A percentile compares a stretch with the other conserved stretches of the same genome.
phyloP scores from a whole-genome alignment of 1,140 invertebrate species.

The Neuroterus valhalla region DNA sequence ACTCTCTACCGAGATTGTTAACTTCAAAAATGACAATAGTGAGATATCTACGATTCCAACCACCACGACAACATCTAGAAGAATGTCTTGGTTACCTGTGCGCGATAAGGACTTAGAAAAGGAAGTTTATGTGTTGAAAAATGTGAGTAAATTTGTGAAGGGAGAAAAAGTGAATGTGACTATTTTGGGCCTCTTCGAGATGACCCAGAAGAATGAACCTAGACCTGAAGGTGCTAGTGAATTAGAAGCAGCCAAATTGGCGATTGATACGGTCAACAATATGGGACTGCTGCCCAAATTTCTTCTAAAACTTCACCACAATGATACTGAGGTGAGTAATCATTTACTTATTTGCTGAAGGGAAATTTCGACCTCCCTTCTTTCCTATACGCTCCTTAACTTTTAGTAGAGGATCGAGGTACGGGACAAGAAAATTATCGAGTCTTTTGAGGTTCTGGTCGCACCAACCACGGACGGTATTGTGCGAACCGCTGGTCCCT shows the following conservation, averaged over 20 bases:
- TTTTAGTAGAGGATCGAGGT: too few species aligned
- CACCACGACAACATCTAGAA: slow-evolving; percentile 23
- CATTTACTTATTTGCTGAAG: neutral
- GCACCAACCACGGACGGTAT: too few species aligned
- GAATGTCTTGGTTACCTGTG: slow-evolving; percentile 30
- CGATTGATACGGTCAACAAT: slow-evolving; percentile 84
- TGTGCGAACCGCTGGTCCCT: too few species aligned
- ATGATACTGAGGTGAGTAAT: slow-evolving; percentile 85
- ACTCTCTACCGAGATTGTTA: slow-evolving; percentile 31
- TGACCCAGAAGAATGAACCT: slow-evolving; percentile 77
- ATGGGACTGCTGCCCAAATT: slow-evolving; percentile 82
- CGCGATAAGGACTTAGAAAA: slow-evolving; percentile 20
- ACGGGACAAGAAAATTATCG: too few species aligned
- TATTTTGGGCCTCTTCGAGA: slow-evolving; percentile 84
- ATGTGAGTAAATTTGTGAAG: slow-evolving; percentile 44
- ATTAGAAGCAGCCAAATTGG: slow-evolving; percentile 83
- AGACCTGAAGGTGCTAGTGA: slow-evolving; percentile 84
- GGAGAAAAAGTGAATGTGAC: slow-evolving; percentile 66
- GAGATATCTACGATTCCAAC: slow-evolving; percentile 28
- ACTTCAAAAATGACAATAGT: slow-evolving; percentile 13
- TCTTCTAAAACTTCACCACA: slow-evolving; percentile 82
- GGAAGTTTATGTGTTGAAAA: slow-evolving; percentile 29
- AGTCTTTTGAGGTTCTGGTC: too few species aligned
- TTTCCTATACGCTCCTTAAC: too few species aligned
- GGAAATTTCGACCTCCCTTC: neutral